These are phyloP conservation scores for Nematolebias whitei DNA, from an alignment of 2,113 vertebrate species.

Conservation along the genomic window DNA sequence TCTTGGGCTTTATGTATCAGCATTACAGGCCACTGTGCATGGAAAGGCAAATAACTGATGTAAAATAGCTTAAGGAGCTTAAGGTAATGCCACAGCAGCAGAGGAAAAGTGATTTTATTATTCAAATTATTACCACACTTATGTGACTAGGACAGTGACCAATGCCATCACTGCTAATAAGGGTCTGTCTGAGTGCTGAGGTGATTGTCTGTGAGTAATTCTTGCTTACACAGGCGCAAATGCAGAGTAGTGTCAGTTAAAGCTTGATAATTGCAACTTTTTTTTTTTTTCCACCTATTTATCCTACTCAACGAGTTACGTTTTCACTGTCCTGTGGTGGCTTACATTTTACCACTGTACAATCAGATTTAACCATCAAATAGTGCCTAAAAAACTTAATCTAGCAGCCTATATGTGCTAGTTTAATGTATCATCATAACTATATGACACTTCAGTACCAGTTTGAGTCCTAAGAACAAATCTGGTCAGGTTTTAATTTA, in stretches of 20 bases:
- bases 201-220: background rate
- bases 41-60: slow-evolving; percentile 60
- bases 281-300: slow-evolving; percentile 30
- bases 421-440: background rate
- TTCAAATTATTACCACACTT: slow-evolving; percentile 77
- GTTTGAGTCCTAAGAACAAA: background rate
- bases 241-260: slow-evolving; percentile 40
- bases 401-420: slow-evolving; percentile 34
- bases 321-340: slow-evolving; percentile 16
- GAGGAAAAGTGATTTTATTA: slow-evolving; percentile 74
- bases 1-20: slow-evolving; percentile 36
- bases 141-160: slow-evolving; percentile 52
- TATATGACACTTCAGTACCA: no score
- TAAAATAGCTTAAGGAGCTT: slow-evolving; percentile 59
- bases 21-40: slow-evolving; percentile 61
- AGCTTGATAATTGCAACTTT: slow-evolving; percentile 60
- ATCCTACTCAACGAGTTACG: slow-evolving; percentile 56
- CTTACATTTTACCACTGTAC: slow-evolving; percentile 53
- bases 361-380: slow-evolving; percentile 60
- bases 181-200: slow-evolving; percentile 10
- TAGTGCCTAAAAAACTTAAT: slow-evolving; percentile 35
- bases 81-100: slow-evolving; percentile 50
- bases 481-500: background rate
- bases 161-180: slow-evolving; percentile 64
- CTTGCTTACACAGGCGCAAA: slow-evolving; percentile 13